A percentile compares a stretch with the other conserved stretches of the same genome.
Conservation (phyloP, 2,888 invertebrate species). For the Tachina lurida region DNA sequence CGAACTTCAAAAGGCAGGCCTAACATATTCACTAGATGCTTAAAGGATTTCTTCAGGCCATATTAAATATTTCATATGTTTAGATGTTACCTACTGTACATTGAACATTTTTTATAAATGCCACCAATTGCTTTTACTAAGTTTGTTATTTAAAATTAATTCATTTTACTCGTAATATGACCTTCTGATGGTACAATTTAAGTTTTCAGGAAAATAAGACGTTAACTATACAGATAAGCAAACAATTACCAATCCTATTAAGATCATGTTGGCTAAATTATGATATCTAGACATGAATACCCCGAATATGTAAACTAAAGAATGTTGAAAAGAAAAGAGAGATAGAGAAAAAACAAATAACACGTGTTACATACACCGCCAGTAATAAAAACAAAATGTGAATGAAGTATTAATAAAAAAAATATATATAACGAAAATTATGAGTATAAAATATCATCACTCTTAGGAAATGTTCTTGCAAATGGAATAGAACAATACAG, state of each 20-base stretch:
- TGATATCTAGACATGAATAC: conserved; percentile 55
- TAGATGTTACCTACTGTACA: too few relatives aligned
- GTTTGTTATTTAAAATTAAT: not conserved
- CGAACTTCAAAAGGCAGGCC: too few relatives aligned
- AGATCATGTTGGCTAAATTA: conserved; percentile 27
- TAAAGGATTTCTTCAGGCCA: too few relatives aligned
- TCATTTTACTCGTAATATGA: not conserved
- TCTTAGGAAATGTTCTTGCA: not conserved
- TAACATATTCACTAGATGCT: too few relatives aligned
- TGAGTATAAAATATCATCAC: conserved; percentile 8
- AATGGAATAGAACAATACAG: not conserved
- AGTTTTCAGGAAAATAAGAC: conserved; percentile 5
- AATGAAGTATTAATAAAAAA: not conserved
- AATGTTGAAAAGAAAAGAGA: conserved; percentile 5
- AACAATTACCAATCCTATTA: conserved; percentile 21
- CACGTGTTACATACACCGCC: not conserved
- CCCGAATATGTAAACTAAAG: not conserved
- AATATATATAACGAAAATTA: conserved; percentile 10
- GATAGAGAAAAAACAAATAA: conserved; percentile 21
- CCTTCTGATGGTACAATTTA: not conserved
- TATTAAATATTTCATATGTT: too few relatives aligned
- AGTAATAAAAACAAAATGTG: not conserved
- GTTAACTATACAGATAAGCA: not conserved
- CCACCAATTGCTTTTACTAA: not conserved
- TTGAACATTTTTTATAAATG: too few relatives aligned